These are phyloP conservation scores for Beroe forskalii DNA, from an alignment of 37 sponge, comb jelly and placozoan genomes.

Conservation along the genomic window DNA sequence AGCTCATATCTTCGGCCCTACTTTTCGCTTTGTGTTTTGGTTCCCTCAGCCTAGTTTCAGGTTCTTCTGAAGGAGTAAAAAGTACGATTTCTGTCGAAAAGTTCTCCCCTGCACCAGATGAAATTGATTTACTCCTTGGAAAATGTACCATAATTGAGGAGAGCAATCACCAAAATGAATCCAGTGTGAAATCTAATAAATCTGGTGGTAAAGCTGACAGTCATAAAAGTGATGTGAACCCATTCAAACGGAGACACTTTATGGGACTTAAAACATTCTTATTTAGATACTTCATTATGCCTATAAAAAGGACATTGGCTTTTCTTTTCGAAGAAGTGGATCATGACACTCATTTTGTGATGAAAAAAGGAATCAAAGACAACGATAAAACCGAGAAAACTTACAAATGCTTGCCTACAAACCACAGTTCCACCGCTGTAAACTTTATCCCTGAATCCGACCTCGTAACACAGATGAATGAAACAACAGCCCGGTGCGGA, in stretches of 20 bases:
- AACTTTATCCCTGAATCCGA: background rate
- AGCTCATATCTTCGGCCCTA: too few species aligned
- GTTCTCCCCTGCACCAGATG: background rate
- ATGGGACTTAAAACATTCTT: constrained; percentile 24
- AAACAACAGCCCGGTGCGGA: constrained; percentile 11
- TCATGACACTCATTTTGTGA: constrained; percentile 13
- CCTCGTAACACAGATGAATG: background rate
- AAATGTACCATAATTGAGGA: background rate
- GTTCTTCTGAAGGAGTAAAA: too few species aligned
- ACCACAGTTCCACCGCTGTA: background rate
- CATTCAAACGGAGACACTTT: background rate
- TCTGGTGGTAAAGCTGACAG: background rate
- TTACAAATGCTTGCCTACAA: constrained; percentile 10
- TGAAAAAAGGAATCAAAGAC: constrained; percentile 41
- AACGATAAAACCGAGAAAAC: background rate
- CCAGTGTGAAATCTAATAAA: background rate
- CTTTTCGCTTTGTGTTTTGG: too few species aligned
- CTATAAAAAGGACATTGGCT: constrained; percentile 39
- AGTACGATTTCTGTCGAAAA: too few species aligned
- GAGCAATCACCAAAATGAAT: background rate
- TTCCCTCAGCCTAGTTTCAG: too few species aligned
- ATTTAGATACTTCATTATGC: constrained; percentile 17
- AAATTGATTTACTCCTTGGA: background rate
- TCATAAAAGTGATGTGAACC: background rate
- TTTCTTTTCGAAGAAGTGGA: constrained; percentile 58